These are phyloP conservation scores for Pseudochromis fuscus DNA, from an alignment of 2,797 vertebrate genomes.

Conservation along the genomic window DNA sequence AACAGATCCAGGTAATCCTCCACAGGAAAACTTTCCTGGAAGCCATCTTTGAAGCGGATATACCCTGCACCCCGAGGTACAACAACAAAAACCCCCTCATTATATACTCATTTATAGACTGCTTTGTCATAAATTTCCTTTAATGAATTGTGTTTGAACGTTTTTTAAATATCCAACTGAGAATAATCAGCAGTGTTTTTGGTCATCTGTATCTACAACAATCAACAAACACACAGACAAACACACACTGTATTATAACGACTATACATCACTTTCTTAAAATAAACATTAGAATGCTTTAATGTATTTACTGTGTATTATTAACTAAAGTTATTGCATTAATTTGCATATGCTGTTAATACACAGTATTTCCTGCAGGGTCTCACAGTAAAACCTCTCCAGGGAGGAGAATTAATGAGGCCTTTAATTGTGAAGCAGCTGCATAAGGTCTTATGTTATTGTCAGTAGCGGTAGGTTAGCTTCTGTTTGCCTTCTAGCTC, in stretches of 20 bases:
- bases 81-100: slow-evolving; percentile 25
- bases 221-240: not conserved
- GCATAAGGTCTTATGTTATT: not conserved
- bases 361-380: not conserved
- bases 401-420: not conserved
- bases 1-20: slow-evolving; percentile 97
- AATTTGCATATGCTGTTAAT: not conserved
- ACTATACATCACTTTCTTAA: not conserved
- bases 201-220: not conserved
- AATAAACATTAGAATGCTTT: too few species aligned
- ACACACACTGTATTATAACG: not conserved
- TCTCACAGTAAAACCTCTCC: slow-evolving; percentile 1
- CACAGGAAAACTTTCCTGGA: slow-evolving; percentile 89
- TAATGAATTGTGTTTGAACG: slow-evolving; percentile 5
- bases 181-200: not conserved
- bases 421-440: slow-evolving; percentile 9
- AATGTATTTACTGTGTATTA: too few species aligned
- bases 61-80: slow-evolving; percentile 83
- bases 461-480: not conserved
- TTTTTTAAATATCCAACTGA: not conserved
- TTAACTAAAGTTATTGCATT: too few species aligned
- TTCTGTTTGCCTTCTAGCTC: not conserved
- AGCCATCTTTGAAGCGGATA: slow-evolving; percentile 89
- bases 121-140: slow-evolving; percentile 8
- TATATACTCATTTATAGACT: slow-evolving; percentile 12